Evolutionary conservation across 2,797 vertebrate species (phyloP), one percentile per base, ranked within the genome.

Genomic region (Carduelis carduelis): DNA sequence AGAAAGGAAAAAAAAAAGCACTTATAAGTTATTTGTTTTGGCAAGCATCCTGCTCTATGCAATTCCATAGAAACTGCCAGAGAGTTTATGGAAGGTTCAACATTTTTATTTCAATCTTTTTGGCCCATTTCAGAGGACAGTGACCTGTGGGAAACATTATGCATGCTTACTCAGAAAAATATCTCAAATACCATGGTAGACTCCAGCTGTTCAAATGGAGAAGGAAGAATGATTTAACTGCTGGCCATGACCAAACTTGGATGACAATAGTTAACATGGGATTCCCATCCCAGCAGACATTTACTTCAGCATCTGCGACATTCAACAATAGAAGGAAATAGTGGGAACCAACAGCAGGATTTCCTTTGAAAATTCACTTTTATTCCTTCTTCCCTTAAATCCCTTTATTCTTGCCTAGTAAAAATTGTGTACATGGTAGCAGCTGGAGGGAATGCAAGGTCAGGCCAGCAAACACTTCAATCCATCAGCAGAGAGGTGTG

Each of bases 321-420:
- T 61, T 91, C 75, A 91, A 97, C 95, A 97, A 96, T 97, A 69
- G 89, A 72, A 91, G 95, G 95, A 97, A 97, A 87, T 8, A 49
- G 76, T 66, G 94, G 92, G 87, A 93, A 86, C 69, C 70, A 91
- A 86, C 49, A 86, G 74, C 87, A 97, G 95, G 95, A 97, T 96
- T 96, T 97, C 95, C 95, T 96, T n/a, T 52, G 59, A 86, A 84
- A 91, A 96, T 93, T 95, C 83, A 94, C 87, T 96, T 96, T 89
- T 97, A 91, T 94, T 95, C 69, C 82, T 93, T 95, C 93, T 96
- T 96, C 79, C 85, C 87, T 94, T 66, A 78, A 90, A 89, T 76
- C 47, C n/a, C 59, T 95, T 95, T 97, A 69, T 93, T 96, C 65
- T 94, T 89, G 52, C 41, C 95, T 93, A 83, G 95, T 97, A 97